Conservation (phyloP, 2,797 vertebrate genomes). For the Lagorchestes hirsutus region DNA sequence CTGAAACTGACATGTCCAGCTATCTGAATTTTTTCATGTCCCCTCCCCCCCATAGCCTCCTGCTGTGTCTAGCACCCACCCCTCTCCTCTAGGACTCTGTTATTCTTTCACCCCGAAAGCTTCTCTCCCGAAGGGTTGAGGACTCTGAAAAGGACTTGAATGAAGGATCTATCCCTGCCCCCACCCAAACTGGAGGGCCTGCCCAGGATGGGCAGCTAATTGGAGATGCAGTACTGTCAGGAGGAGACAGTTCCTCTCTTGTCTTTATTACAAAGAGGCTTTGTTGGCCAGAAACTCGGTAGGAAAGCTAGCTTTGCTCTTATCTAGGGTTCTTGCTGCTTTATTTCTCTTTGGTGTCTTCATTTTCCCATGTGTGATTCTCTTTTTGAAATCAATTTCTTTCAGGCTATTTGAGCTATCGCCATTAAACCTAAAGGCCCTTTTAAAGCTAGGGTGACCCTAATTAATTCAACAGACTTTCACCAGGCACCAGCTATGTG, state of each 20-base stretch:
- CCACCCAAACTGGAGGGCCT: not conserved
- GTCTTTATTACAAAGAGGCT: constrained; percentile 44
- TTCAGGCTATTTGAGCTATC: not conserved
- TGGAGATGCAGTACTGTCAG: not conserved
- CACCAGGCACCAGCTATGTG: not conserved
- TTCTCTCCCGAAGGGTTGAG: not conserved
- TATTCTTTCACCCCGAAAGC: not conserved
- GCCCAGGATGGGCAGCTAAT: not conserved
- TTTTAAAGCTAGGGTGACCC: not conserved
- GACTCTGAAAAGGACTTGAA: not conserved
- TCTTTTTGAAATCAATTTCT: not conserved
- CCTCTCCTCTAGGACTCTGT: not conserved
- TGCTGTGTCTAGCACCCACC: not conserved
- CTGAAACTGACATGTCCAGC: not conserved
- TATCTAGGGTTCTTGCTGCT: constrained; percentile 34
- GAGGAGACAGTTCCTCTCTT: constrained; percentile 22
- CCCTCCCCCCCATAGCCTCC: not conserved
- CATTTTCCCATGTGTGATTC: not conserved
- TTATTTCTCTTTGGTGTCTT: constrained; percentile 14
- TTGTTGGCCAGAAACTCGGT: not conserved
- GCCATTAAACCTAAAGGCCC: not conserved
- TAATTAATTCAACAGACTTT: not conserved
- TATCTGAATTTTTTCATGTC: not conserved
- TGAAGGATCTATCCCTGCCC: not conserved
- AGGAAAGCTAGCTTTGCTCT: constrained; percentile 3